Percentiles rank a stretch among this genome's conserved stretches.
phyloP scores from a whole-genome alignment of 2,113 vertebrate genomes.

The Lota lota region DNA sequence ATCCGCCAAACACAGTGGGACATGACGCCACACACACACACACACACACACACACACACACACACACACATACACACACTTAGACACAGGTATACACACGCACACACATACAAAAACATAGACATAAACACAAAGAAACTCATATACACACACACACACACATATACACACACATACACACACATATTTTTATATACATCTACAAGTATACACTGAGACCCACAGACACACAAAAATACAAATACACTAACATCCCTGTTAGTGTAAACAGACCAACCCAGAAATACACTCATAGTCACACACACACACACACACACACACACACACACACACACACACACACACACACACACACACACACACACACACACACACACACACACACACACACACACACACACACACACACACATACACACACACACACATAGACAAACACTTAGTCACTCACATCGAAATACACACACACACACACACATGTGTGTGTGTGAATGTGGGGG shows the following conservation, averaged over 20 bases:
- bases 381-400: background rate
- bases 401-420: background rate
- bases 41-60: too few species aligned
- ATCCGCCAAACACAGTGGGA: too few species aligned
- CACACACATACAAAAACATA: background rate
- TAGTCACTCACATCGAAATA: too few species aligned
- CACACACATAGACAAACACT: background rate
- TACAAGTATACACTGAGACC: background rate
- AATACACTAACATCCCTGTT: too few species aligned
- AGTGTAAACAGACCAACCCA: background rate
- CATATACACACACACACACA: conserved; percentile 1
- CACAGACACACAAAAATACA: too few species aligned
- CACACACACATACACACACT: too few species aligned
- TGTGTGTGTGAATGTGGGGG: too few species aligned
- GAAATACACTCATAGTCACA: background rate
- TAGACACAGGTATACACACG: background rate
- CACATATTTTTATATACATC: background rate
- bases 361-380: background rate
- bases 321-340: background rate
- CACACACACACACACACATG: too few species aligned
- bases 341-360: conserved; percentile 3
- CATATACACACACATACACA: conserved; percentile 3
- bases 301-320: background rate
- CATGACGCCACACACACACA: too few species aligned
- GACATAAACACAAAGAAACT: background rate